Evolutionary conservation across 2,113 vertebrate genomes (phyloP), one percentile per base, ranked within the genome.

Genomic region (Rhegmatorhina hoffmannsi): DNA sequence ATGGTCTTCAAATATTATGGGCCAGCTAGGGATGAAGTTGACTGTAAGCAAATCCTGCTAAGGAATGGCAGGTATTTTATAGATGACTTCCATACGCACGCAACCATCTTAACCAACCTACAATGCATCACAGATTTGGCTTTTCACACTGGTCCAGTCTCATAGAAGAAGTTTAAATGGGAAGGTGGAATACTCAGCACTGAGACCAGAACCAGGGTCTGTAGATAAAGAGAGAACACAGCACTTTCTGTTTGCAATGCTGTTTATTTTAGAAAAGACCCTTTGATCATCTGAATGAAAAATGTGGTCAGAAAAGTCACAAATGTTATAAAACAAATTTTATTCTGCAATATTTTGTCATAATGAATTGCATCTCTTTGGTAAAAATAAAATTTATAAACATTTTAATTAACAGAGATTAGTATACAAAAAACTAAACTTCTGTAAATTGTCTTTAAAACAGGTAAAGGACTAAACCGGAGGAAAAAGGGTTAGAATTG

Each of bases 351-450:
- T 99, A 99, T 98, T 99, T 99, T 98, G 98, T 99, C 98, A 99
- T 99, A 99, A 99, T 99, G 99, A 99, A 99, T 99, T 99, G 99
- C 98, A 99, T 99, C 98, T 99, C 99, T 99, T 99, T 99, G 99
- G 99, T 99, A 99, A 99, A 99, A 99, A 99, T 99, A 99, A 99
- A 99, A 98, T 99, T 99, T 99, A 99, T 99, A 99, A 99, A 99
- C 99, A 99, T 99, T 99, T 99, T 98, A 98, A 99, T 99, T 98
- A 99, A 99, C 99, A 99, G 98, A 99, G 98, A 98, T 99, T 99
- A 99, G 99, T 98, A 99, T 99, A 99, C 98, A 99, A 97, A 99
- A 99, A 99, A 99, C 98, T 98, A 99, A 99, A 98, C 97, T 98
- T 98, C 97, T 98, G 98, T 99, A 98, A 98, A 96, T 97, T 46